Percentiles rank a stretch among this genome's conserved stretches.
Evolutionary conservation across 1,140 invertebrate genomes (phyloP).

Genomic region (Drosophila murphyi): DNA sequence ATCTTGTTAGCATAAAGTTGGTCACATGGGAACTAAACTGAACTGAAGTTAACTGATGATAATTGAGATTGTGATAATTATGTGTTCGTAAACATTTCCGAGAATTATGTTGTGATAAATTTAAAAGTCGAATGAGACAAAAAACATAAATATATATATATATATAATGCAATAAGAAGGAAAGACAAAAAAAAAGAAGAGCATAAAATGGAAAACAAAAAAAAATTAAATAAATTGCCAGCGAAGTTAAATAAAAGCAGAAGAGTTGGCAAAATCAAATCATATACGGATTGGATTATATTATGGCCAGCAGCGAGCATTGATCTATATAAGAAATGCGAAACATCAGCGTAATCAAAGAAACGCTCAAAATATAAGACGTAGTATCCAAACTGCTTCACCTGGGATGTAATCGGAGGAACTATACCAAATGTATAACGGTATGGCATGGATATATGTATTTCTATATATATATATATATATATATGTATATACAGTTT

Average conservation of each 20-base stretch:
- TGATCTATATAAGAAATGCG: slow-evolving; percentile 52
- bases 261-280: slow-evolving; percentile 24
- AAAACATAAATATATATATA: neutral
- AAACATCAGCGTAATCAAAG: slow-evolving; percentile 43
- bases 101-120: slow-evolving; percentile 22
- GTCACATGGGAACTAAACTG: slow-evolving; percentile 28
- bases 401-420: slow-evolving; percentile 9
- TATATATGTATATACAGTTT: neutral
- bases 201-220: too few species aligned
- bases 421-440: neutral
- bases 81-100: slow-evolving; percentile 10
- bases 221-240: slow-evolving; percentile 14
- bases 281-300: slow-evolving; percentile 9
- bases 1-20: slow-evolving; percentile 41
- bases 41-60: slow-evolving; percentile 20
- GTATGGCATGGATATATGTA: too few species aligned
- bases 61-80: slow-evolving; percentile 28
- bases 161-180: slow-evolving; percentile 3
- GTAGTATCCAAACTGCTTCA: neutral
- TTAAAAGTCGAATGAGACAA: neutral
- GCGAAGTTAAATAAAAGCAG: slow-evolving; percentile 11
- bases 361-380: slow-evolving; percentile 1
- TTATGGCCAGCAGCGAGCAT: slow-evolving; percentile 26
- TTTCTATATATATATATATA: too few species aligned
- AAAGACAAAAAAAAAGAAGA: neutral